Conservation (phyloP, 2,113 vertebrate genomes). For the Forbesichthys papilliferus region DNA sequence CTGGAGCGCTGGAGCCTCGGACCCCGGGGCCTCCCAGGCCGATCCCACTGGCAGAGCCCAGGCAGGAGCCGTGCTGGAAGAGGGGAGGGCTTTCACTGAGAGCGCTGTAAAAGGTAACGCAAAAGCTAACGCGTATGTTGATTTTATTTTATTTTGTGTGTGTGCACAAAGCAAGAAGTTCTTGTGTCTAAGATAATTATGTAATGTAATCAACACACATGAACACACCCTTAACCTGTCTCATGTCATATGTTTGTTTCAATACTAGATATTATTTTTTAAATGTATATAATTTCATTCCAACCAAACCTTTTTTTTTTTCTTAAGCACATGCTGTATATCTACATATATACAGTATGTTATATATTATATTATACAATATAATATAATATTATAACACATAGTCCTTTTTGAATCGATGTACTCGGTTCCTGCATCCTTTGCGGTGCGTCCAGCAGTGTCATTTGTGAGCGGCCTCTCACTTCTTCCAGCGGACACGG, state of each 20-base stretch:
- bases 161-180: neutral
- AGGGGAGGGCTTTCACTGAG: slow-evolving; percentile 60
- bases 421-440: neutral
- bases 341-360: too few species aligned
- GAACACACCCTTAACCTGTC: too few species aligned
- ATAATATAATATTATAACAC: too few species aligned
- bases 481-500: slow-evolving; percentile 57
- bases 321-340: too few species aligned
- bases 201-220: too few species aligned
- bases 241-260: neutral
- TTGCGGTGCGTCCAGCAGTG: neutral
- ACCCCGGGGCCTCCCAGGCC: slow-evolving; percentile 58
- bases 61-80: slow-evolving; percentile 49
- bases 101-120: slow-evolving; percentile 63
- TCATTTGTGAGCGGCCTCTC: neutral
- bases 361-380: too few species aligned
- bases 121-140: neutral
- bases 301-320: too few species aligned
- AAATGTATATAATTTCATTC: too few species aligned
- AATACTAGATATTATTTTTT: neutral
- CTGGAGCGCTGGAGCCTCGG: slow-evolving; percentile 63
- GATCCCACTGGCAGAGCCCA: slow-evolving; percentile 48
- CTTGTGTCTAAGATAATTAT: too few species aligned
- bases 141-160: slow-evolving; percentile 16
- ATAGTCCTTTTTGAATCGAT: too few species aligned